Base-by-base conservation (phyloP, 2,888 invertebrate genomes). In the Isotomurus palustris region DNA sequence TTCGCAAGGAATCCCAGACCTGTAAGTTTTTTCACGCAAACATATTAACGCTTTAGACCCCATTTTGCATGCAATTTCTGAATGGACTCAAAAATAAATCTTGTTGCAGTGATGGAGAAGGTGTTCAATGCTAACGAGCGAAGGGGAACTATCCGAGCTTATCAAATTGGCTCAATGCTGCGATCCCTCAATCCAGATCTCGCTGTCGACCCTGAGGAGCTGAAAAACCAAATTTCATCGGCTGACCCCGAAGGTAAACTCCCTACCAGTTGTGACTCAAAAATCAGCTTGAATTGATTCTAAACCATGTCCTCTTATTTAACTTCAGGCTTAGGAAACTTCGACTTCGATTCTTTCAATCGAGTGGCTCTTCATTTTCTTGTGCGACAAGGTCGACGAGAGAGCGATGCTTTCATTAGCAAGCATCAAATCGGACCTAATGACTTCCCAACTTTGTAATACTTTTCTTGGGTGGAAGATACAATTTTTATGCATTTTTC, bases 301-400 rank as follows among this genome's bases (percentile, higher is more conserved):
- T 29, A 27, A 25, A 8, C 17, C 40, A n/a, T 40, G 17, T 32
- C 32, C 14, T 32, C 14, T 32, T 32, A 32, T 8, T 10, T 32
- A 32, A 32, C 17, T 6, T 28, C 8, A 58, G 53, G 53, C 28
- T 21, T 50, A 35, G 65, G 65, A 35, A 58, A 58, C 49, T 53
- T 65, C 28, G 62, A 65, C 38, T 52, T 60, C 45, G 65, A 65
- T 22, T 47, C 54, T 40, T 65, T 65, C 32, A 58, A 62, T 40
- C 50, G 49, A 29, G 58, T 65, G n/a, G 62, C 62, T 2, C 41
- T 62, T 10, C 60, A 62, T 19, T 65, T 65, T 36, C 56, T 65
- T 19, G 17, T 56, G 24, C 54, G 51, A 21, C 35, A 48, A 5
- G 43, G 56, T 28, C 52, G 65, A 29, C 51, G 65, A 38, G 65